Evolutionary conservation across 2,888 invertebrate genomes (phyloP).

Genomic region (Candidula unifasciata): DNA sequence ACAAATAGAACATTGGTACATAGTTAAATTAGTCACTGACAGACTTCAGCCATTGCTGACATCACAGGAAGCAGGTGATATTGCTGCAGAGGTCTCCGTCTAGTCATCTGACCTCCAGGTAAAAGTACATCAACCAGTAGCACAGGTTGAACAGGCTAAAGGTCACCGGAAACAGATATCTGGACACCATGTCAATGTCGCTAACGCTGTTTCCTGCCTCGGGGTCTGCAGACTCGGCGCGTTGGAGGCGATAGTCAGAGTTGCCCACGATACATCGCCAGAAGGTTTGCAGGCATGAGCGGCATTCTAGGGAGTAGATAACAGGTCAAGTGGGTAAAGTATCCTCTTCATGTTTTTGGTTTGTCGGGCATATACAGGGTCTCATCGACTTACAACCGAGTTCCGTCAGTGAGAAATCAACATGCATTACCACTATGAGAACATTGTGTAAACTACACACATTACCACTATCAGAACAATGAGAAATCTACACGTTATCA

Average conservation of each 20-base stretch:
- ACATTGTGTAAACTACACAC: no score
- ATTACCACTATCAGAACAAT: no score
- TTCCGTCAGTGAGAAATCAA: no score
- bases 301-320: slow-evolving; percentile 1
- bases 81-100: slow-evolving; percentile 28
- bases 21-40: no score
- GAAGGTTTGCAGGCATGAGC: slow-evolving; percentile 52
- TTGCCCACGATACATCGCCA: slow-evolving; percentile 66
- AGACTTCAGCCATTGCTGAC: no score
- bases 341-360: no score
- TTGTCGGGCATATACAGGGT: no score
- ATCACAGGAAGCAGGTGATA: slow-evolving; percentile 26
- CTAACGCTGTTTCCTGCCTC: slow-evolving; percentile 84
- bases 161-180: slow-evolving; percentile 89
- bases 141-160: slow-evolving; percentile 90
- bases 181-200: slow-evolving; percentile 87
- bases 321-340: no score
- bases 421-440: no score
- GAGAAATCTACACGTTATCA: no score
- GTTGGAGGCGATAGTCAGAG: slow-evolving; percentile 54
- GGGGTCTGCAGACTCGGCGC: slow-evolving; percentile 53
- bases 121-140: slow-evolving; percentile 84
- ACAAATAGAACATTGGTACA: no score
- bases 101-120: slow-evolving; percentile 44
- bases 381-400: no score